These are phyloP conservation scores for Cheilosia impressa DNA, from an alignment of 2,888 invertebrate genomes.

Conservation along the genomic window DNA sequence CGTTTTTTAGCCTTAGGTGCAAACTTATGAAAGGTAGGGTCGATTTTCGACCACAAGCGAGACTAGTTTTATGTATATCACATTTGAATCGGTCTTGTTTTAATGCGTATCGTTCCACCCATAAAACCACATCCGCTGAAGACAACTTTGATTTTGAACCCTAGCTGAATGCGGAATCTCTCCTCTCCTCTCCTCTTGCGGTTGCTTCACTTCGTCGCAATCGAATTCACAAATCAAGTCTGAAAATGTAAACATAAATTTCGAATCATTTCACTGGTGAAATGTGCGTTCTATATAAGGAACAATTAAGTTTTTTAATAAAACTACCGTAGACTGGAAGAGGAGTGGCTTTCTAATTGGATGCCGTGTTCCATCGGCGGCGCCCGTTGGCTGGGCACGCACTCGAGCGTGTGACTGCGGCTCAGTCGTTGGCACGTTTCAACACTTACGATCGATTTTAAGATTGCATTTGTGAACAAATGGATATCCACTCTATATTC, in stretches of 20 bases:
- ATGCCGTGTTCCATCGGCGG: conserved; percentile 41
- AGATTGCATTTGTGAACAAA: conserved; percentile 1
- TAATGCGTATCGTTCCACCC: conserved; percentile 27
- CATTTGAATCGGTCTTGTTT: not conserved
- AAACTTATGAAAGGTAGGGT: too few species aligned
- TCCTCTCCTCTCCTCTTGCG: not conserved
- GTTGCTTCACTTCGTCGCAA: not conserved
- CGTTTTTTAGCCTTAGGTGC: too few species aligned
- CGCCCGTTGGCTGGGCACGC: conserved; percentile 55
- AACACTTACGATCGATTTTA: conserved; percentile 46
- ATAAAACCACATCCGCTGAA: conserved; percentile 16
- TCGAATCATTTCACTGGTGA: conserved; percentile 24
- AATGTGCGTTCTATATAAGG: conserved; percentile 23
- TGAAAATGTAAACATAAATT: conserved; percentile 13
- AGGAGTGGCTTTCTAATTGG: conserved; percentile 47
- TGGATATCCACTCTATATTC: conserved; percentile 8
- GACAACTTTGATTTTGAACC: conserved; percentile 17
- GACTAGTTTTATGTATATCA: not conserved
- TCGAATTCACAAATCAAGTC: not conserved
- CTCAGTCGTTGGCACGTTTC: conserved; percentile 60
- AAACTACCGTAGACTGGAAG: conserved; percentile 17
- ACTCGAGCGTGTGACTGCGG: conserved; percentile 46
- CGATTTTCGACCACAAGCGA: too few species aligned
- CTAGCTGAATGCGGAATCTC: not conserved
- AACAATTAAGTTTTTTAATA: conserved; percentile 39